phyloP scores from a whole-genome alignment of 2,888 invertebrate species.

The Andrena chrysosceles region DNA sequence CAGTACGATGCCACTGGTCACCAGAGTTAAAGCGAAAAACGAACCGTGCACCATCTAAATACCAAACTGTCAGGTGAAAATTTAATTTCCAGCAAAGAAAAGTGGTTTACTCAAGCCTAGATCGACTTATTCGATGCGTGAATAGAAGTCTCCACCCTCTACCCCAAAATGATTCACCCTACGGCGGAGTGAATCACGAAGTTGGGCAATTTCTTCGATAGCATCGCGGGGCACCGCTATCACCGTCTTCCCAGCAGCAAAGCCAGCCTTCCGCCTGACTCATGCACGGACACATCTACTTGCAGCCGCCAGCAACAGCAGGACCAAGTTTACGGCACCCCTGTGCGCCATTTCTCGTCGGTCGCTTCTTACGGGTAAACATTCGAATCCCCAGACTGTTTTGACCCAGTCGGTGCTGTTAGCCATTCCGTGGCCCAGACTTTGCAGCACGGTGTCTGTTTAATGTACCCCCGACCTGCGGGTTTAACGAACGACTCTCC shows the following conservation, averaged over 20 bases:
- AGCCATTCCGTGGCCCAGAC: not conserved
- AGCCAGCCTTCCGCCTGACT: constrained; percentile 12
- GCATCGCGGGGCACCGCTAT: not conserved
- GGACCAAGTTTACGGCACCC: not conserved
- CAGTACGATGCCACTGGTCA: no score
- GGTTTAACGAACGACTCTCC: constrained; percentile 1
- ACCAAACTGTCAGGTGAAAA: not conserved
- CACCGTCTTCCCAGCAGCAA: not conserved
- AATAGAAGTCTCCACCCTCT: not conserved
- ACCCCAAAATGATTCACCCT: not conserved
- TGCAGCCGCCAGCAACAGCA: not conserved
- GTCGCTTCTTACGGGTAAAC: not conserved
- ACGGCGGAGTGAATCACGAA: constrained; percentile 9
- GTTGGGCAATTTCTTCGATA: not conserved
- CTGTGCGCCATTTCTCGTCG: not conserved
- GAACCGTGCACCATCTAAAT: no score
- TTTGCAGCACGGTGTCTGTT: not conserved
- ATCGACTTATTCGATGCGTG: not conserved
- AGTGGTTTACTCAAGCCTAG: not conserved
- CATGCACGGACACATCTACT: constrained; percentile 18
- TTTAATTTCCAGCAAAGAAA: not conserved
- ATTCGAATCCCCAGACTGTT: not conserved
- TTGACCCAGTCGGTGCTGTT: not conserved
- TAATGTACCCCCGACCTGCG: not conserved
- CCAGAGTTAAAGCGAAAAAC: no score